Evolutionary conservation across 2,888 invertebrate genomes (phyloP).

Genomic region (Cartodere bifasciata): DNA sequence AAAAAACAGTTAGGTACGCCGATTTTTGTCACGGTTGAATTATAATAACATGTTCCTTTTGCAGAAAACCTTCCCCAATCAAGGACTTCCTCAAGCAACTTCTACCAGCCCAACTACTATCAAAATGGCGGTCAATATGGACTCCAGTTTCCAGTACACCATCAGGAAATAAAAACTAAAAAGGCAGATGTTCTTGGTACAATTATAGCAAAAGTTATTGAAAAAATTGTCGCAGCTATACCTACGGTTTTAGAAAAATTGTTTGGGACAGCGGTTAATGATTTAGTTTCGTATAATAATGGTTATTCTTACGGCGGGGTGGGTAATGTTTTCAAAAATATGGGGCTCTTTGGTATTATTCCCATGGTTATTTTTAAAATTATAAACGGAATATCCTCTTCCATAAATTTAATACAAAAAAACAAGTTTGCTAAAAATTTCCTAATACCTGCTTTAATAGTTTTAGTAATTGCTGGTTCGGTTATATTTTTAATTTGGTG

Average conservation of each 20-base stretch:
- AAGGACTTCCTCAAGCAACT: no score
- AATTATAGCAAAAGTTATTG: slow-evolving; percentile 26
- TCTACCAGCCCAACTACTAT: no score
- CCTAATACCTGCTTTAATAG: slow-evolving; percentile 25
- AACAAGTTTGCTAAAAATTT: slow-evolving; percentile 29
- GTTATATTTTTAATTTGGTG: slow-evolving; percentile 31
- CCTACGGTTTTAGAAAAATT: slow-evolving; percentile 24
- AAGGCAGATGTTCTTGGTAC: slow-evolving; percentile 22
- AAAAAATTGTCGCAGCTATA: slow-evolving; percentile 24
- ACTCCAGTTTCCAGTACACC: no score
- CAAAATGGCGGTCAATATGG: no score
- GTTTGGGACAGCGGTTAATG: slow-evolving; percentile 21
- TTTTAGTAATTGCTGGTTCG: slow-evolving; percentile 24
- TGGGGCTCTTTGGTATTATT: slow-evolving; percentile 27
- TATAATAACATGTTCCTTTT: slow-evolving; percentile 9
- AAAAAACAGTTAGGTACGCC: slow-evolving; percentile 29
- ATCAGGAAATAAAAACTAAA: slow-evolving; percentile 12
- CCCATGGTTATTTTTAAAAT: slow-evolving; percentile 28
- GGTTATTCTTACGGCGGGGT: slow-evolving; percentile 15
- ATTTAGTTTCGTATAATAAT: slow-evolving; percentile 12
- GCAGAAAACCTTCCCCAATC: no score
- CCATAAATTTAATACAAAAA: slow-evolving; percentile 26
- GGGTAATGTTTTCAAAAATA: slow-evolving; percentile 19
- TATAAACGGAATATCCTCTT: slow-evolving; percentile 23
- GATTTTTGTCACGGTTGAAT: slow-evolving; percentile 7